Percentiles rank a stretch among this genome's conserved stretches.
Conservation (phyloP, 2,113 vertebrate species). For the Xiphias gladius region DNA sequence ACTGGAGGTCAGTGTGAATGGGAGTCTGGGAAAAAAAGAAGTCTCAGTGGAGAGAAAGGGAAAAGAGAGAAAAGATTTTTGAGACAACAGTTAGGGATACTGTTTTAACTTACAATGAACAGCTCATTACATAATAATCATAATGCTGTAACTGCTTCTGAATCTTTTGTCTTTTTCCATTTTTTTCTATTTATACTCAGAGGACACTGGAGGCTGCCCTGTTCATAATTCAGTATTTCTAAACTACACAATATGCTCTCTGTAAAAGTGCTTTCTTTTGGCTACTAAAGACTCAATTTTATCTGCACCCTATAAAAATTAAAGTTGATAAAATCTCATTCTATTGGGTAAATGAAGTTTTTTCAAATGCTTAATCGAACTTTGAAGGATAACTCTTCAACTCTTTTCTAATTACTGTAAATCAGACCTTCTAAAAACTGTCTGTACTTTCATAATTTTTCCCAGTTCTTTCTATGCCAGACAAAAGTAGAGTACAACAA, state of each 20-base stretch:
- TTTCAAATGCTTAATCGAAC: neutral
- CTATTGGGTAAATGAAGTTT: neutral
- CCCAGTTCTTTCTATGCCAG: neutral
- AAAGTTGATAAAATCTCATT: neutral
- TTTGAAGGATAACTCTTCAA: neutral
- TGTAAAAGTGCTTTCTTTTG: neutral
- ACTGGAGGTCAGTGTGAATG: constrained; percentile 48
- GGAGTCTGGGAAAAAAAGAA: constrained; percentile 6
- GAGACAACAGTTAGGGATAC: neutral
- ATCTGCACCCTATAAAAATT: neutral
- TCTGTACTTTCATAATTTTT: neutral
- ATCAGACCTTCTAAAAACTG: neutral
- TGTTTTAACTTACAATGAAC: neutral
- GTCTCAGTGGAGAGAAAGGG: constrained; percentile 24
- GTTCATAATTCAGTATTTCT: constrained; percentile 5
- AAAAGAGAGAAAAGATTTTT: constrained; percentile 19
- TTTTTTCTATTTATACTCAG: constrained; percentile 4
- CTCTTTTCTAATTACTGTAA: neutral
- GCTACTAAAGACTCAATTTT: neutral
- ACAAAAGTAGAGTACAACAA: neutral
- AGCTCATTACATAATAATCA: neutral
- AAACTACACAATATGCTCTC: neutral
- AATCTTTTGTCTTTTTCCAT: neutral
- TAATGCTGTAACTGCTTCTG: neutral
- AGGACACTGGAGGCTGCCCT: neutral